Evolutionary conservation across 92 coral and sea anemone species (phyloP), one percentile per base, ranked within the genome.

Genomic region (Montipora capitata): DNA sequence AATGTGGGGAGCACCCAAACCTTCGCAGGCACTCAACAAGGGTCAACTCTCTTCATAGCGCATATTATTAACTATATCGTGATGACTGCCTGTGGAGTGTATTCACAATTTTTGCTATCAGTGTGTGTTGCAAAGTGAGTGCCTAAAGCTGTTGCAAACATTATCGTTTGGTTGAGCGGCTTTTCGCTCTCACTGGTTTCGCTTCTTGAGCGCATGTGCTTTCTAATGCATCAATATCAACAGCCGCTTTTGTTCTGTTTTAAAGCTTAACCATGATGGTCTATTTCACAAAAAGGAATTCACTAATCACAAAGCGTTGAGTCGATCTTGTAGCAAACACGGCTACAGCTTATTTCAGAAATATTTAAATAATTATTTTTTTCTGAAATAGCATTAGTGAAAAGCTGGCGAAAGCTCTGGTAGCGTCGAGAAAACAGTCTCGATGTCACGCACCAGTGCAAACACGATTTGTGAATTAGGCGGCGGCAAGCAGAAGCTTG

Each of bases 391-490:
- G 39, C 4, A 18, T 68, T 12, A 5, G 17, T 63, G 57, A 58
- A 49, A 73, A 57, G 80, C 11, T 45, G 4, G 20, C 11, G 71
- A 41, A 35, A 35, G 18, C 68, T 20, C 27, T 40, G 13, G 48
- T 9, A 72, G 17, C 39, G 56, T 43, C 76, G 12, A 72, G 57
- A 15, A 11, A 51, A 12, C 13, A 13, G 44, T 76, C 63, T 76
- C 18, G 15, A 5, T 41, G 81, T 27, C 75, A 83, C 87, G 87
- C 79, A 13, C 35, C 72, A n/a, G 3, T 83, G 87, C 58, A 72
- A 5, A 5, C 72, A 13, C 16, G 79, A 13, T 14, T 81, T 70
- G 16, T 56, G 72, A 61, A 72, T 71, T 11, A 58, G 73, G 48
- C 48, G 27, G 49, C 44, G 42, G 49, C 10, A 72, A 41, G 57